These are phyloP conservation scores for Alloplasta piceator DNA, from an alignment of 2,888 invertebrate species.

Conservation along the genomic window DNA sequence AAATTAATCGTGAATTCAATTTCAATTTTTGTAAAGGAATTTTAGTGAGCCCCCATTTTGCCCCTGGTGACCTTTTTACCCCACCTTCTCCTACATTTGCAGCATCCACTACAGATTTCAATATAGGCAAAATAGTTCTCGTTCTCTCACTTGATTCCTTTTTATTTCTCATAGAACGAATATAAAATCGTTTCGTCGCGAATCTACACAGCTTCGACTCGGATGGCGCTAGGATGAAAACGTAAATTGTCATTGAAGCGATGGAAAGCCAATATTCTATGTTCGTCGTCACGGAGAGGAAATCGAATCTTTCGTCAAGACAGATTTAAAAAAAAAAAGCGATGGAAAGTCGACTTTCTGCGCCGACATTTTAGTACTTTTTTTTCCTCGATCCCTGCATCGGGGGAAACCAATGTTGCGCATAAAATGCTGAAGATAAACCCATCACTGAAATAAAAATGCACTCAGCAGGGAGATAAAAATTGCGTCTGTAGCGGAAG, in stretches of 20 bases:
- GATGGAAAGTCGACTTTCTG: not conserved
- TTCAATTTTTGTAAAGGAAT: too few relatives aligned
- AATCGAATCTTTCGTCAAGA: not conserved
- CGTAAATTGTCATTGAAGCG: conserved; percentile 15
- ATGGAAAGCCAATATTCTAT: conserved; percentile 13
- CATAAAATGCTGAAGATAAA: not conserved
- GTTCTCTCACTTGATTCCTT: conserved; percentile 7
- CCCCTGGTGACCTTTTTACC: too few relatives aligned
- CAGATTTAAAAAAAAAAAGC: not conserved
- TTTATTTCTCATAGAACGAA: conserved; percentile 20
- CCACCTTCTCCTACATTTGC: not conserved
- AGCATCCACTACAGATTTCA: conserved; percentile 22
- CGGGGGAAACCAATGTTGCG: not conserved
- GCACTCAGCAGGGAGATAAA: conserved; percentile 13
- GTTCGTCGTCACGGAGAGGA: not conserved
- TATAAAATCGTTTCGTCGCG: conserved; percentile 11
- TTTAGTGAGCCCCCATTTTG: too few relatives aligned
- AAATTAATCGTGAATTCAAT: too few relatives aligned
- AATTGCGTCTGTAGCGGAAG: not conserved
- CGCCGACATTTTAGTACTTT: not conserved
- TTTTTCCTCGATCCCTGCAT: not conserved
- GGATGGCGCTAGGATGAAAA: not conserved
- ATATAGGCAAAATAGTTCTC: conserved; percentile 18
- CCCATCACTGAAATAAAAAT: conserved; percentile 35
- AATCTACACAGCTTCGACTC: not conserved